These are phyloP conservation scores for Psettodes erumei DNA, from an alignment of 2,113 vertebrate species.

Conservation along the genomic window DNA sequence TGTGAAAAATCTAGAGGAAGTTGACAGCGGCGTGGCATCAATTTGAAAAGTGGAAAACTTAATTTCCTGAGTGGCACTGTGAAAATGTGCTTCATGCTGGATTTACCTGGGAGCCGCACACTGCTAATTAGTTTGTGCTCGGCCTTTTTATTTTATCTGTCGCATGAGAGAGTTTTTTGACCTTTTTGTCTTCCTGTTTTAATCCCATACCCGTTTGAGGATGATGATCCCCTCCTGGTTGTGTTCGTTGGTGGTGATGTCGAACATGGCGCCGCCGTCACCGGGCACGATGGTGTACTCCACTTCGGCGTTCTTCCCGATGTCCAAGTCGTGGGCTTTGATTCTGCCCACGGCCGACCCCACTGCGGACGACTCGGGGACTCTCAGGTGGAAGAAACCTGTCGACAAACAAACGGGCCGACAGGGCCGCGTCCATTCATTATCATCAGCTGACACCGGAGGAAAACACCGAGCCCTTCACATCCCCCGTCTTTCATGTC, in stretches of 20 bases:
- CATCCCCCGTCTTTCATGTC: slow-evolving; percentile 24
- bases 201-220: slow-evolving; percentile 88
- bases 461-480: slow-evolving; percentile 17
- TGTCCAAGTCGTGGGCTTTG: slow-evolving; percentile 95
- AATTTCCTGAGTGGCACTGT: neutral
- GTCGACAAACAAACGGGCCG: slow-evolving; percentile 37
- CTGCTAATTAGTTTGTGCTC: neutral
- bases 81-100: neutral
- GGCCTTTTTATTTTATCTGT: neutral
- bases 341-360: slow-evolving; percentile 94
- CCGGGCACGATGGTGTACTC: slow-evolving; percentile 97
- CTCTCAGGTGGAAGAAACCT: slow-evolving; percentile 97
- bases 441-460: slow-evolving; percentile 30
- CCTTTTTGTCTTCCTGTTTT: neutral
- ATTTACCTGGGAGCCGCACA: neutral
- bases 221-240: slow-evolving; percentile 96
- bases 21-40: neutral
- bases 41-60: neutral
- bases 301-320: slow-evolving; percentile 94
- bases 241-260: slow-evolving; percentile 92
- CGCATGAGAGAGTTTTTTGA: too few relatives aligned
- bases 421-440: too few relatives aligned
- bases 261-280: slow-evolving; percentile 95
- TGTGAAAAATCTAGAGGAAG: neutral
- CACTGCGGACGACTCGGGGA: slow-evolving; percentile 91